A percentile compares a stretch with the other conserved stretches of the same genome.
Evolutionary conservation across 2,888 invertebrate species (phyloP).

Genomic region (Cremastinae sp.): DNA sequence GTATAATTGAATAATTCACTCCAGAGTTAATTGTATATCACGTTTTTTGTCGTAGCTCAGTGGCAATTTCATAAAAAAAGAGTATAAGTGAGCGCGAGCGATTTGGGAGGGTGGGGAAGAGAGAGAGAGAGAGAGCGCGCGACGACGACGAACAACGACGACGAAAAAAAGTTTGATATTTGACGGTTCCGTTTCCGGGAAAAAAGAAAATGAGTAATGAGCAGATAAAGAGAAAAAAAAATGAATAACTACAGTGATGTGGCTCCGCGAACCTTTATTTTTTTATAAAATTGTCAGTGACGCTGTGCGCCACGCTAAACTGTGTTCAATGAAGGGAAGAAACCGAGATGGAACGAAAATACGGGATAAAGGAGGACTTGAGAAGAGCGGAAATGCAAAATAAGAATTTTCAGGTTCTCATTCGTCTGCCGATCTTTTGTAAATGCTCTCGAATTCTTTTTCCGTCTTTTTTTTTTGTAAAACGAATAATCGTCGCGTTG

Average conservation of each 20-base stretch:
- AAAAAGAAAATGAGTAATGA: not conserved
- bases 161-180: constrained; percentile 48
- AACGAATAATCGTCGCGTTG: not conserved
- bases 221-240: constrained; percentile 19
- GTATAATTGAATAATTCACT: constrained; percentile 69
- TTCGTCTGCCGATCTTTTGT: constrained; percentile 70
- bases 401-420: constrained; percentile 69
- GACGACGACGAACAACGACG: not conserved
- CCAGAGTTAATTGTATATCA: constrained; percentile 74
- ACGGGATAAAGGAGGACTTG: constrained; percentile 65
- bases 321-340: constrained; percentile 76
- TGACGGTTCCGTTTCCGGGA: constrained; percentile 18
- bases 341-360: constrained; percentile 3
- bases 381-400: constrained; percentile 68
- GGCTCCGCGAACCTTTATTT: constrained; percentile 61
- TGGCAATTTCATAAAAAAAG: constrained; percentile 73
- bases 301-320: constrained; percentile 78
- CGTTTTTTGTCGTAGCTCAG: constrained; percentile 72
- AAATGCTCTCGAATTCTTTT: constrained; percentile 64
- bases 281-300: constrained; percentile 75
- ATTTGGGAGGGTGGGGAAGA: not conserved
- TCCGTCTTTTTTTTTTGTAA: too few species aligned
- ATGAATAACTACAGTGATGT: constrained; percentile 9
- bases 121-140: constrained; percentile 26
- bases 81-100: constrained; percentile 3